A percentile compares a stretch with the other conserved stretches of the same genome.
These are phyloP conservation scores for Acleris sparsana DNA, from an alignment of 2,888 invertebrate genomes.

Conservation along the genomic window DNA sequence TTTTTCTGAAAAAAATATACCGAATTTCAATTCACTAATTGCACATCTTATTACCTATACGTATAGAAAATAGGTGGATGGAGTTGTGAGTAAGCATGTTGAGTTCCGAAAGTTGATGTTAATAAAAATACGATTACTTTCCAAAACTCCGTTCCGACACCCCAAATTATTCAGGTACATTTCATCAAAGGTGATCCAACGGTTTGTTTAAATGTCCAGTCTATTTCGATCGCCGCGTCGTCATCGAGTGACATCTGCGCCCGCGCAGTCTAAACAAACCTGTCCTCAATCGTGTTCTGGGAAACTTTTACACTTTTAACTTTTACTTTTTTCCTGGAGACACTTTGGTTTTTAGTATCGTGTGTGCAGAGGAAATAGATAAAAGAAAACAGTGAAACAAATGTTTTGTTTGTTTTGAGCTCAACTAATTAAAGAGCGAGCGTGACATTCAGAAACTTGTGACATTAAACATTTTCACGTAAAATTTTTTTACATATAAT, in stretches of 20 bases:
- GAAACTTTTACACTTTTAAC: slow-evolving; percentile 76
- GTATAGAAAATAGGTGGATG: no score
- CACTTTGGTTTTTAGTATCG: slow-evolving; percentile 57
- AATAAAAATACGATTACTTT: not conserved
- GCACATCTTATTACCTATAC: no score
- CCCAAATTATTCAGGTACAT: slow-evolving; percentile 34
- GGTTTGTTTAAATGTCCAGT: slow-evolving; percentile 39
- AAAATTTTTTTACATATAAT: no score
- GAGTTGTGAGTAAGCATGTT: no score
- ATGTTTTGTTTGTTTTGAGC: slow-evolving; percentile 19
- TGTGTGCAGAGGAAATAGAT: slow-evolving; percentile 31
- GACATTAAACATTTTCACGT: no score
- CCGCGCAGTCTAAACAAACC: slow-evolving; percentile 70
- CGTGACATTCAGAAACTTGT: no score
- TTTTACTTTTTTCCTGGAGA: slow-evolving; percentile 70
- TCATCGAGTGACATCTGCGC: slow-evolving; percentile 69
- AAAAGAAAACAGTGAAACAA: slow-evolving; percentile 32
- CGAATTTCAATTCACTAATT: no score
- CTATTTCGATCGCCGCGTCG: slow-evolving; percentile 56
- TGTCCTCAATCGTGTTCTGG: slow-evolving; percentile 72
- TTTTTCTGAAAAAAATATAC: no score
- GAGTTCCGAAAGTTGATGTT: no score
- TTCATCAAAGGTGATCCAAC: slow-evolving; percentile 33
- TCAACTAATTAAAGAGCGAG: not conserved
- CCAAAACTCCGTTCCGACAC: not conserved